Base-by-base conservation (phyloP, 2,797 vertebrate genomes). In the Podargus strigoides region DNA sequence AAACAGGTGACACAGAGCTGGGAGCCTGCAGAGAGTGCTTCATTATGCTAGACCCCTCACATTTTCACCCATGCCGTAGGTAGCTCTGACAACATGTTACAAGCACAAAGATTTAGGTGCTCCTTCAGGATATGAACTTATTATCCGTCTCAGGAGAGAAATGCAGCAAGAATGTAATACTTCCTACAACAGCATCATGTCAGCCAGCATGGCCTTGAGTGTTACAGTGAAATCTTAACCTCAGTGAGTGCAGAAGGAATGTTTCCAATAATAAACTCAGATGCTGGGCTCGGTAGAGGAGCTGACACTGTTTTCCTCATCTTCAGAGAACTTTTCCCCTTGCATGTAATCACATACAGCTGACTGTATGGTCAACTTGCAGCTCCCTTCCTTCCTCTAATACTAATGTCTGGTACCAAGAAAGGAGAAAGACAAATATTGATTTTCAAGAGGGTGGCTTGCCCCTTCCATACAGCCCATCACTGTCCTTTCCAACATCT, bases 101-200 rank as follows among this genome's bases (percentile, higher is more conserved):
- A 47, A 92, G 55, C 44, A 53, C 41, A 81, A 87, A 94, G 86
- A 91, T 95, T 90, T 94, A 95, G 86, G 80, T 82, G 59, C 12
- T 96, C 59, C 93, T 94, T 87, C 81, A 78, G 78, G 72, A 92
- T 89, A 44, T 81, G 86, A 92, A 86, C 42, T 84, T 86, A 85
- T 66, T 94, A 75, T 62, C 42, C 0, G 1, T 69, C 90, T 94
- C 86, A 56, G 60, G 75, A 89, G 92, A 93, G 84, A 93, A 87
- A 94, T 58, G 78, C 49, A 75, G 59, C 67, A 90, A 87, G 81
- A 93, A 92, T 73, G 70, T 91, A 96, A 96, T 76, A 96, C 94
- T 96, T 96, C 94, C 95, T 94, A 94, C 58, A 94, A 95, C 77
- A 91, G 72, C 63, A 52, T 47, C 42, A 67, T 88, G 91, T 95